phyloP scores from a whole-genome alignment of 2,888 invertebrate genomes.

The Hybos culiciformis region DNA sequence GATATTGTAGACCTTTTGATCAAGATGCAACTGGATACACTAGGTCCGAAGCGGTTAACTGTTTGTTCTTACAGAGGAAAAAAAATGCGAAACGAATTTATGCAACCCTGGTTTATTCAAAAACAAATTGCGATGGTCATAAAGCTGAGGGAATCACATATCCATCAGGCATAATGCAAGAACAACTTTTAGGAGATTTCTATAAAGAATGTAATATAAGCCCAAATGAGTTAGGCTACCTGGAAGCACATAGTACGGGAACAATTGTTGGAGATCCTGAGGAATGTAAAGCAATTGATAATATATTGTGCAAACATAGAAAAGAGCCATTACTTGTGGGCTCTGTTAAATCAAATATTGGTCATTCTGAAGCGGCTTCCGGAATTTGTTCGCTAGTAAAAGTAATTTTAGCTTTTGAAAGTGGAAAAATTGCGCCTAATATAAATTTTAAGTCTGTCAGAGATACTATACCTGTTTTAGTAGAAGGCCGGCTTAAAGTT shows the following conservation, averaged over 20 bases:
- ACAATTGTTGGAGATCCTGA: slow-evolving; percentile 83
- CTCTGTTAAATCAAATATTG: slow-evolving; percentile 87
- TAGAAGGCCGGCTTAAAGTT: slow-evolving; percentile 51
- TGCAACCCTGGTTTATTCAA: slow-evolving; percentile 58
- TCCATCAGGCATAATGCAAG: slow-evolving; percentile 50
- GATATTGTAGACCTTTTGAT: slow-evolving; percentile 85
- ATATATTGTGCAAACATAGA: slow-evolving; percentile 62
- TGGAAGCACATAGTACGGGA: slow-evolving; percentile 81
- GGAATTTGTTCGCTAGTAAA: slow-evolving; percentile 73
- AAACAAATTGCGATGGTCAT: slow-evolving; percentile 69
- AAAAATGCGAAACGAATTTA: slow-evolving; percentile 52
- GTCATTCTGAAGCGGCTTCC: slow-evolving; percentile 80
- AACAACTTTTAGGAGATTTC: slow-evolving; percentile 46
- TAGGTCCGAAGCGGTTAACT: slow-evolving; percentile 64
- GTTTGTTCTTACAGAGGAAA: slow-evolving; percentile 57
- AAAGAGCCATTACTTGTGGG: slow-evolving; percentile 68
- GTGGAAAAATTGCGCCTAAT: slow-evolving; percentile 70
- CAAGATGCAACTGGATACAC: slow-evolving; percentile 67
- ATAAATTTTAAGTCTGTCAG: slow-evolving; percentile 58
- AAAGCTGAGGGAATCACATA: slow-evolving; percentile 56
- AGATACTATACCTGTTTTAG: slow-evolving; percentile 45
- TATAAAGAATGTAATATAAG: slow-evolving; percentile 56
- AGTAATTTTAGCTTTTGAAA: slow-evolving; percentile 68
- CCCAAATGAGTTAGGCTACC: slow-evolving; percentile 55
- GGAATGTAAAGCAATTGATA: slow-evolving; percentile 71